Base-by-base conservation (phyloP, 2,797 vertebrate species). In the Vireo griseus region DNA sequence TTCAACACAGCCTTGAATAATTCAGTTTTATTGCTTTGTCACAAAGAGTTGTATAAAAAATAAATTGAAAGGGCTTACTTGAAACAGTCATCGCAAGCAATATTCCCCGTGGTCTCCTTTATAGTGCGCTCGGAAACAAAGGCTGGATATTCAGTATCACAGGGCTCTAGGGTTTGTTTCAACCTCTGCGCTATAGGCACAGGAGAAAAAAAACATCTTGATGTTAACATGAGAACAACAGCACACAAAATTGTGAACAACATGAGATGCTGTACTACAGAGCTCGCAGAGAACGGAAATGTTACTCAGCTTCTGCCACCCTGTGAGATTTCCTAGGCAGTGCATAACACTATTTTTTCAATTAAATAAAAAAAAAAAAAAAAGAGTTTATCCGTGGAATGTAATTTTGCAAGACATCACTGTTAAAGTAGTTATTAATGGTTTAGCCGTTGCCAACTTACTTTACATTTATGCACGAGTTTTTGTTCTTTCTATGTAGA, bases 121-220 rank as follows among this genome's bases (percentile, higher is more conserved):
- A 99, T 99, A 94, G 99, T 99, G 92, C 99, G 99, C 94, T 99
- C 99, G 0, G 99, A 99, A 95, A 99, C 97, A 78, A 99, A 99
- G 29, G 99, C 99, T 33, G 99, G 99, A 94, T 99, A 99, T 96
- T 99, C 99, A 1, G 99, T 99, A 93, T 99, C 99, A 94, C 99
- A 99, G 31, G 99, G 99, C 94, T 99, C 99, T 97, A 99, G 97
- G 97, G 98, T 98, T 97, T 98, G 98, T 57, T 98, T 98, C 90
- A 98, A 97, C 96, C 99, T 98, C 97, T 99, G 98, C 92, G 98
- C 99, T 99, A 96, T 65, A 96, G 91, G 86, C 65, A 97, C 68
- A 74, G 33, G 31, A 80, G n/a, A 35, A 35, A 39, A 84, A 85
- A 96, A 91, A 90, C 51, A 91, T 52, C 80, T 52, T 51, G 79